Evolutionary conservation across 2,888 invertebrate genomes (phyloP).

Genomic region (Mallateleia sp.): DNA sequence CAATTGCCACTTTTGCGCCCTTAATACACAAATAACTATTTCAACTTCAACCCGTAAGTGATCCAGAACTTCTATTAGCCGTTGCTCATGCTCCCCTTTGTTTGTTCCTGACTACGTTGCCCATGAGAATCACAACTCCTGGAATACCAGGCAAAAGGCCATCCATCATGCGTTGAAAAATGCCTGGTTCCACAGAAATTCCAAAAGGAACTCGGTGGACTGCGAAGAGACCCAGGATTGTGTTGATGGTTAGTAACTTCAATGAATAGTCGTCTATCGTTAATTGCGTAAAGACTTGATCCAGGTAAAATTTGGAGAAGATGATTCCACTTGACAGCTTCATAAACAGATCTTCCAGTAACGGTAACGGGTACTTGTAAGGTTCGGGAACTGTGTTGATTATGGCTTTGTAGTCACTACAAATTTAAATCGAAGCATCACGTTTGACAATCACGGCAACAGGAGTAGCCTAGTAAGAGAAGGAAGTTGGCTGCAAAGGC

Average conservation of each 20-base stretch:
- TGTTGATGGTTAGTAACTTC: slow-evolving; percentile 17
- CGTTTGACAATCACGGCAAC: slow-evolving; percentile 25
- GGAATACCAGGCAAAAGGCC: slow-evolving; percentile 39
- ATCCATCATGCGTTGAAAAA: slow-evolving; percentile 74
- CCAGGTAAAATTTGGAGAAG: slow-evolving; percentile 50
- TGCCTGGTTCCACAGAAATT: slow-evolving; percentile 67
- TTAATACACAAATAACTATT: too few relatives aligned
- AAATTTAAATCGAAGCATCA: slow-evolving; percentile 22
- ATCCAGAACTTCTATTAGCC: too few relatives aligned
- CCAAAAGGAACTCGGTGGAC: slow-evolving; percentile 82
- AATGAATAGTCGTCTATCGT: slow-evolving; percentile 16
- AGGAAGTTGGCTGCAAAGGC: slow-evolving; percentile 18
- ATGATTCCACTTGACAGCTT: slow-evolving; percentile 16
- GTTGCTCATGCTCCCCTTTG: too few relatives aligned
- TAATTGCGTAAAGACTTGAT: slow-evolving; percentile 36
- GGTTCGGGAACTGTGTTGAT: background rate
- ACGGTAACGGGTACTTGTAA: slow-evolving; percentile 41
- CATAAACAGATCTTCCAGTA: slow-evolving; percentile 25
- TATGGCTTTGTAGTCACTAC: slow-evolving; percentile 49
- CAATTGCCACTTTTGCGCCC: too few relatives aligned
- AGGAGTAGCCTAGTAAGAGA: slow-evolving; percentile 44
- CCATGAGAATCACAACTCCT: slow-evolving; percentile 19
- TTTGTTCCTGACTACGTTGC: too few relatives aligned
- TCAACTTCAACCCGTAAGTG: too few relatives aligned
- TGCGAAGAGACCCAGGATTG: slow-evolving; percentile 29